Conservation (phyloP, 2,797 vertebrate species). For the Hoplostethus atlanticus region DNA sequence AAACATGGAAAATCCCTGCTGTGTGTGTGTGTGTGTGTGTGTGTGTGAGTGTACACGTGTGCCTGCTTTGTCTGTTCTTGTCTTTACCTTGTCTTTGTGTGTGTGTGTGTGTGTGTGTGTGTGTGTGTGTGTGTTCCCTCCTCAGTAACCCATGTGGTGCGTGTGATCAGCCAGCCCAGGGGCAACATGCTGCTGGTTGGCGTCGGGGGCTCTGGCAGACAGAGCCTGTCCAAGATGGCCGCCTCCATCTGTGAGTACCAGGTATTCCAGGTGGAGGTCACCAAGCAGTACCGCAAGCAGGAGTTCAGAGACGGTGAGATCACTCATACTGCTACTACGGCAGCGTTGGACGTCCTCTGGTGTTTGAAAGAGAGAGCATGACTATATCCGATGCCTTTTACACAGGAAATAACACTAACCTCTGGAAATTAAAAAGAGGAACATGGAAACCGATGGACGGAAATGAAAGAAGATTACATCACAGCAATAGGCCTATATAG, state of each 20-base stretch:
- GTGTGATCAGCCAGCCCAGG: conserved; percentile 91
- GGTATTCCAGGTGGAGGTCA: conserved; percentile 91
- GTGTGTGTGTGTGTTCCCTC: conserved; percentile 19
- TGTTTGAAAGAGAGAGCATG: conserved; percentile 14
- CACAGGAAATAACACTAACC: conserved; percentile 49
- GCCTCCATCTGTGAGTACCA: conserved; percentile 88
- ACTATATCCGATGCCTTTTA: conserved; percentile 20
- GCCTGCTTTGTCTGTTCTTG: neutral
- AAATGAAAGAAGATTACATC: conserved; percentile 56
- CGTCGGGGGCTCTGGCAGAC: conserved; percentile 90
- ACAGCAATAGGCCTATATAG: conserved; percentile 13
- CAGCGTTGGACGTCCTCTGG: neutral
- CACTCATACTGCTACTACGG: neutral
- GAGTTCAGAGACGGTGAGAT: conserved; percentile 91
- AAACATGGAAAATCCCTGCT: conserved; percentile 8
- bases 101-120: conserved; percentile 28
- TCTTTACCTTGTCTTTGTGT: conserved; percentile 1
- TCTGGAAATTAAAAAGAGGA: conserved; percentile 55
- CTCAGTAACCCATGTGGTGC: conserved; percentile 85
- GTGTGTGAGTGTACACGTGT: conserved; percentile 17
- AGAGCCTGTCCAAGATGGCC: conserved; percentile 89
- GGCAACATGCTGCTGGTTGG: conserved; percentile 94
- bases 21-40: conserved; percentile 17
- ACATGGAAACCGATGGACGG: conserved; percentile 33
- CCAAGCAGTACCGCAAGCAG: conserved; percentile 89